Percentiles rank a stretch among this genome's conserved stretches.
Conservation (phyloP, 2,113 vertebrate genomes). For the Setophaga coronata region DNA sequence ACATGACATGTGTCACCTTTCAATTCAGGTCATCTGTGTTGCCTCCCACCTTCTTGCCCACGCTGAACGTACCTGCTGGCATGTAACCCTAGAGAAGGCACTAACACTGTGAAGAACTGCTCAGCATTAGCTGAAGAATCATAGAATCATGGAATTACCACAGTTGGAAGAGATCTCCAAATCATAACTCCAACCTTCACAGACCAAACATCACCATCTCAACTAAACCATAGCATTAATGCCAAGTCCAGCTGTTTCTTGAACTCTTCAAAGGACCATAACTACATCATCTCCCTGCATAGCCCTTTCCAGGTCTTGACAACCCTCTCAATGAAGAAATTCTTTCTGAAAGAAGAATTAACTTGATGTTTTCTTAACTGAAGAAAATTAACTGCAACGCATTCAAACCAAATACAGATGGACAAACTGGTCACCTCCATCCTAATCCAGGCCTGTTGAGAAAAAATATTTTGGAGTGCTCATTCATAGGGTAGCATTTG, state of each 20-base stretch:
- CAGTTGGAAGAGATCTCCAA: background rate
- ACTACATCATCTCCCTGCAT: background rate
- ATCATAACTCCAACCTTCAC: background rate
- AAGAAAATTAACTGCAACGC: background rate
- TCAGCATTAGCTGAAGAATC: background rate
- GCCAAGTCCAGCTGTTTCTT: background rate
- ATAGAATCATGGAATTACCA: background rate
- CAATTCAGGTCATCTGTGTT: background rate
- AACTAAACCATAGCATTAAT: background rate
- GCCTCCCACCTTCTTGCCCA: background rate
- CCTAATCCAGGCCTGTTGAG: background rate
- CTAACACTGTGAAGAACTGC: background rate
- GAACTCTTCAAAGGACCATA: background rate
- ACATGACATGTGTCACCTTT: too few species aligned
- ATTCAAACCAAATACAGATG: background rate
- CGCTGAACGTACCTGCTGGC: background rate
- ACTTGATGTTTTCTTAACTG: background rate
- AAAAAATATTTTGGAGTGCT: background rate
- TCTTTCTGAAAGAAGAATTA: background rate
- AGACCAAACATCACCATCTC: background rate
- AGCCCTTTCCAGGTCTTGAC: background rate
- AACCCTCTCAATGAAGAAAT: background rate
- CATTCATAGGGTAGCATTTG: background rate
- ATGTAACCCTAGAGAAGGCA: background rate
- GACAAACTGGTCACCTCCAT: background rate